Conservation (phyloP, 2,113 vertebrate species). For the Gymnocephalus cernua region DNA sequence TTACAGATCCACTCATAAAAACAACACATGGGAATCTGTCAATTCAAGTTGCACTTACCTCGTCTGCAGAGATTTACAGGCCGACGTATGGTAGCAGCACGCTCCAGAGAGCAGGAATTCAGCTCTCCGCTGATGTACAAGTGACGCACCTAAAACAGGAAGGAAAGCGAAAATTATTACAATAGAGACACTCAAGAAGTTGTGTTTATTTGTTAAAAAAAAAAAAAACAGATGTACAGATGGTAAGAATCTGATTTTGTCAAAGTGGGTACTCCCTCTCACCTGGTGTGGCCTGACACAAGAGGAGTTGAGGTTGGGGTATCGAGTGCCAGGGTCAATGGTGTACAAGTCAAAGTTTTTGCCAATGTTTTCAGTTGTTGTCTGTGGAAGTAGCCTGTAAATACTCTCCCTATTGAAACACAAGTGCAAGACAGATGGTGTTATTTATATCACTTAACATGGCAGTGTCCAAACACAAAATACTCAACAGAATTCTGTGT, state of each 20-base stretch:
- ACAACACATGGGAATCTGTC: not conserved
- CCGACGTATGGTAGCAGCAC: constrained; percentile 88
- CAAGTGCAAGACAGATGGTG: not conserved
- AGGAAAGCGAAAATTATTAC: not conserved
- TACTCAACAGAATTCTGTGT: too few species aligned
- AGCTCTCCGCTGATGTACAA: constrained; percentile 91
- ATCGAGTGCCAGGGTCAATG: constrained; percentile 93
- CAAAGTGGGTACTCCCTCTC: constrained; percentile 41
- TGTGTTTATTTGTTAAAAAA: not conserved
- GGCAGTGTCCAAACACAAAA: not conserved
- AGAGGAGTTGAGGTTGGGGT: constrained; percentile 94
- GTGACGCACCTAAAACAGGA: constrained; percentile 88
- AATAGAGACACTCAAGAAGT: not conserved
- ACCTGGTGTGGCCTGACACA: constrained; percentile 94
- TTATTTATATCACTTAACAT: not conserved
- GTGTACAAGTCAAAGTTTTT: constrained; percentile 99
- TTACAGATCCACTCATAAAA: not conserved
- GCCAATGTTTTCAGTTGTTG: constrained; percentile 95
- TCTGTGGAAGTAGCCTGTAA: constrained; percentile 95
- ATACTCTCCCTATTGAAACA: constrained; percentile 90
- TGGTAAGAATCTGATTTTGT: not conserved
- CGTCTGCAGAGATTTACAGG: constrained; percentile 89
- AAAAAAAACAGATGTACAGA: not conserved
- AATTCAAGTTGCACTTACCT: constrained; percentile 77
- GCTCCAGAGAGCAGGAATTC: constrained; percentile 87